phyloP scores from a whole-genome alignment of 2,113 vertebrate genomes.

The Carassius auratus region DNA sequence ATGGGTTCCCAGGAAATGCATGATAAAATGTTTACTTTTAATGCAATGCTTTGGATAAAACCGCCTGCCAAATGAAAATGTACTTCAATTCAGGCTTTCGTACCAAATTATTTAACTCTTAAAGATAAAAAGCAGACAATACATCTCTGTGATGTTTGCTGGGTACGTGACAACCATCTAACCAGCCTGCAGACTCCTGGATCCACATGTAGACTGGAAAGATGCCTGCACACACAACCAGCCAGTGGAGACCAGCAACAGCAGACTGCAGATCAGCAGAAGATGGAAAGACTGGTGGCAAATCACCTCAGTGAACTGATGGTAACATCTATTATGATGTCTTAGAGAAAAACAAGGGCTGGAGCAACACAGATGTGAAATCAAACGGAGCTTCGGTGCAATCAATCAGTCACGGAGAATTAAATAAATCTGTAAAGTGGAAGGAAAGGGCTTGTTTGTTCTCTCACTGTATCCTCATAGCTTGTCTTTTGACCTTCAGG shows the following conservation, averaged over 20 bases:
- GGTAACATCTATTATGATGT: not conserved
- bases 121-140: not conserved
- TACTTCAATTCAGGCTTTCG: not conserved
- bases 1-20: not conserved
- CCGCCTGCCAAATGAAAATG: not conserved
- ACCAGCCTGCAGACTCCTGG: conserved; percentile 96
- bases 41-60: not conserved
- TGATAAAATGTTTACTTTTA: not conserved
- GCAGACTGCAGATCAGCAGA: conserved; percentile 8
- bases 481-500: not conserved
- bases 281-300: not conserved
- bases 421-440: not conserved
- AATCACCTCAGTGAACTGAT: not conserved
- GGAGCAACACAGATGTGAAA: not conserved
- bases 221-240: conserved; percentile 91
- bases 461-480: conserved; percentile 6
- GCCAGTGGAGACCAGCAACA: conserved; percentile 53
- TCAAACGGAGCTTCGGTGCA: not conserved
- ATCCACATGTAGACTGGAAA: conserved; percentile 96
- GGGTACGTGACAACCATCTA: conserved; percentile 95
- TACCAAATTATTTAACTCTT: not conserved
- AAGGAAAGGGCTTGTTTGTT: conserved; percentile 33
- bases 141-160: conserved; percentile 67
- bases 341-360: not conserved
- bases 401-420: conserved; percentile 32